These are phyloP conservation scores for Lepidochrysops patricia DNA, from an alignment of 2,888 invertebrate species.

Conservation along the genomic window DNA sequence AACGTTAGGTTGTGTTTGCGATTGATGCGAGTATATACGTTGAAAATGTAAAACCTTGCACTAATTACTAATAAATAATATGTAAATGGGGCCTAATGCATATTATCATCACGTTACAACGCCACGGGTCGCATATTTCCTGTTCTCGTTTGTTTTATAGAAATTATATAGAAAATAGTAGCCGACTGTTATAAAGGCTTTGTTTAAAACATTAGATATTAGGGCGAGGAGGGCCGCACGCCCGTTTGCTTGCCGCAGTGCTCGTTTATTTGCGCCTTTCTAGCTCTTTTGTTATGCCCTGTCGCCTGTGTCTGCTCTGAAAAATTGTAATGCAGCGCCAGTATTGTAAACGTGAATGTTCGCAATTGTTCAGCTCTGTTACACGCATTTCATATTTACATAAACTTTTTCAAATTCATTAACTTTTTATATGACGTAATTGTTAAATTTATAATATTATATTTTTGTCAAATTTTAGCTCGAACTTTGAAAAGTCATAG, in stretches of 20 bases:
- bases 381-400: slow-evolving; percentile 4
- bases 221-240: slow-evolving; percentile 32
- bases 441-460: neutral
- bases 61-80: no score
- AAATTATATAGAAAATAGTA: neutral
- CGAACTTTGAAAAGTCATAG: no score
- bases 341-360: slow-evolving; percentile 57
- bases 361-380: slow-evolving; percentile 44
- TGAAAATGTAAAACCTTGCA: no score
- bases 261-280: slow-evolving; percentile 70
- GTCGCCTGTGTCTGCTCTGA: slow-evolving; percentile 68
- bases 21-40: no score
- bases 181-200: slow-evolving; percentile 18
- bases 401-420: neutral
- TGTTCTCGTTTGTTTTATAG: neutral
- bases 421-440: neutral
- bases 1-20: no score
- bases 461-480: no score
- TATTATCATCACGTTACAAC: neutral
- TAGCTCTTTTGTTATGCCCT: slow-evolving; percentile 67
- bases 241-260: slow-evolving; percentile 52
- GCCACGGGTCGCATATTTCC: neutral
- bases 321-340: slow-evolving; percentile 65
- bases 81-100: no score
- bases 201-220: slow-evolving; percentile 31